Percentiles rank a stretch among this genome's conserved stretches.
phyloP scores from a whole-genome alignment of 1,140 invertebrate species.

The Papilio glaucus region DNA sequence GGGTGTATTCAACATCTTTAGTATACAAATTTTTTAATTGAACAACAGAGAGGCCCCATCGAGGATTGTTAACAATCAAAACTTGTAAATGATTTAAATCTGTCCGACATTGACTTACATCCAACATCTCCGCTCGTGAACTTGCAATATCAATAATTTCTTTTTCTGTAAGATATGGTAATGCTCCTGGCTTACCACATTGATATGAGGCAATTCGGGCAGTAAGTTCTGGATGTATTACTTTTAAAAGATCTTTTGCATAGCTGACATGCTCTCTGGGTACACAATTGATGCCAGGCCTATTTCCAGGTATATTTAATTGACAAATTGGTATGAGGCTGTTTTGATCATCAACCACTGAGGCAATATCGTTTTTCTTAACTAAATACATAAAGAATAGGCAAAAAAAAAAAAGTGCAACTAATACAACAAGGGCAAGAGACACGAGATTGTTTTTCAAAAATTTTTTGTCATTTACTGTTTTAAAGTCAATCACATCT shows the following conservation, averaged over 20 bases:
- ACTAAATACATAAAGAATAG: constrained; percentile 88
- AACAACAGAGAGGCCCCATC: constrained; percentile 87
- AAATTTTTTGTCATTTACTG: constrained; percentile 78
- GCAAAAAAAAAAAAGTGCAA: constrained; percentile 86
- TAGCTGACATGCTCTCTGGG: constrained; percentile 83
- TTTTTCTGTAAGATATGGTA: constrained; percentile 83
- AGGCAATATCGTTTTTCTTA: constrained; percentile 81
- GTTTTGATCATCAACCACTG: constrained; percentile 79
- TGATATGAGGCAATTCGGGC: constrained; percentile 83
- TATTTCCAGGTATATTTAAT: constrained; percentile 71
- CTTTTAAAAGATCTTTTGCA: constrained; percentile 85
- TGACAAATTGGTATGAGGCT: constrained; percentile 84
- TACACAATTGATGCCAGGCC: constrained; percentile 85
- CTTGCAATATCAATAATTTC: constrained; percentile 82
- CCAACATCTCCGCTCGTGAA: constrained; percentile 60
- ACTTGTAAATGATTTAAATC: constrained; percentile 87
- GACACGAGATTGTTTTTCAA: constrained; percentile 87
- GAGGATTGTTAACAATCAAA: constrained; percentile 87
- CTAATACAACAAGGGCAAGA: constrained; percentile 84
- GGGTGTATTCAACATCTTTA: constrained; percentile 61
- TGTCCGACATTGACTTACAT: constrained; percentile 78
- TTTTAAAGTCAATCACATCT: constrained; percentile 79
- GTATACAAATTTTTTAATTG: constrained; percentile 74
- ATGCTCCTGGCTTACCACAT: constrained; percentile 82
- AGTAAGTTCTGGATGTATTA: constrained; percentile 85